phyloP scores from a whole-genome alignment of 2,888 invertebrate genomes.

The Yponomeuta evonymella region DNA sequence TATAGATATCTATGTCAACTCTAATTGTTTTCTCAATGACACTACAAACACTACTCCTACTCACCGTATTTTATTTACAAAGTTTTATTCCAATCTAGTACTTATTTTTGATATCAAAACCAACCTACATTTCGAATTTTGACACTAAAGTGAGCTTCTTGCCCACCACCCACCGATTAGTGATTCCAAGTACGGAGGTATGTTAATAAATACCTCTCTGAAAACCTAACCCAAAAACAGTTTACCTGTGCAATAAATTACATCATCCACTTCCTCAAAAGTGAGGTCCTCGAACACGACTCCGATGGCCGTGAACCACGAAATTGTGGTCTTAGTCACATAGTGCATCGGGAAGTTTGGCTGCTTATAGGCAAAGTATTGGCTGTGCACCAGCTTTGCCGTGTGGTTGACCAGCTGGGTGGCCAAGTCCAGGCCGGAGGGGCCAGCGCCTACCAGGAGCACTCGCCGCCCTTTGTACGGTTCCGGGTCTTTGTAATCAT shows the following conservation, averaged over 20 bases:
- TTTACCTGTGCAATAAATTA: slow-evolving; percentile 84
- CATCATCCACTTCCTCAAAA: slow-evolving; percentile 76
- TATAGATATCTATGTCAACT: no score
- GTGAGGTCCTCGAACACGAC: slow-evolving; percentile 78
- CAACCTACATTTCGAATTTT: no score
- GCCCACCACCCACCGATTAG: no score
- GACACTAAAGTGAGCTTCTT: no score
- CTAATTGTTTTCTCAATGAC: no score
- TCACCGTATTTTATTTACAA: no score
- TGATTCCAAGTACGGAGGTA: no score
- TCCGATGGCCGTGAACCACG: slow-evolving; percentile 58
- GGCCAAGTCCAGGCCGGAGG: slow-evolving; percentile 84
- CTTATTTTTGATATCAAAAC: no score
- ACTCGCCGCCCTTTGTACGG: slow-evolving; percentile 75
- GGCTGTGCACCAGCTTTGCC: slow-evolving; percentile 70
- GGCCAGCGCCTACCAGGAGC: slow-evolving; percentile 82
- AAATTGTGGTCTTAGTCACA: slow-evolving; percentile 73
- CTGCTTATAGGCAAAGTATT: slow-evolving; percentile 65
- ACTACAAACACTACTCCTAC: no score
- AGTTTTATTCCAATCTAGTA: no score
- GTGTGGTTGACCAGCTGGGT: slow-evolving; percentile 76
- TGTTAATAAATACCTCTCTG: no score
- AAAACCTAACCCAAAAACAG: not conserved
- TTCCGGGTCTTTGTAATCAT: slow-evolving; percentile 81
- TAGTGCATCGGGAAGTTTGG: slow-evolving; percentile 66